phyloP scores from a whole-genome alignment of 2,888 invertebrate species.

The Orchesella flavescens region DNA sequence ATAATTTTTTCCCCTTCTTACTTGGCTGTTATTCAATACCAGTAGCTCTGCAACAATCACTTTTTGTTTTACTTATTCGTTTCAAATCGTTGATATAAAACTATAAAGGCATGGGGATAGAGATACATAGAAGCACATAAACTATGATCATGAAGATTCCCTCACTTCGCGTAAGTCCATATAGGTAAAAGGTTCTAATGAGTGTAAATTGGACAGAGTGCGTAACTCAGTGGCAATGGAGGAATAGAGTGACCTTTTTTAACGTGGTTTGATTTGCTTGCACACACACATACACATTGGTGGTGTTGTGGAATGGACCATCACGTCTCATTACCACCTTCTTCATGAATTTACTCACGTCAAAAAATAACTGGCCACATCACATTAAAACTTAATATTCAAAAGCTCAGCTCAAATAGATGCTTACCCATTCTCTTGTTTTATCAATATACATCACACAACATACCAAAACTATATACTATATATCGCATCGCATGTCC shows the following conservation, averaged over 20 bases:
- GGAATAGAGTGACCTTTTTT: conserved; percentile 64
- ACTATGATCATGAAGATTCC: neutral
- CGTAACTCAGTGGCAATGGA: conserved; percentile 72
- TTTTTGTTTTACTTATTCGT: conserved; percentile 5
- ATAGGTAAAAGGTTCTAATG: conserved; percentile 69
- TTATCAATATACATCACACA: no score
- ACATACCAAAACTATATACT: no score
- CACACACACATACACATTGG: no score
- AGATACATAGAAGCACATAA: neutral
- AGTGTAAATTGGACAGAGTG: conserved; percentile 72
- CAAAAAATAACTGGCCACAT: conserved; percentile 26
- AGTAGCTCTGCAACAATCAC: neutral
- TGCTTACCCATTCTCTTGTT: no score
- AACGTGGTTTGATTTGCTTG: conserved; percentile 59
- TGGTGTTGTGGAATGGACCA: conserved; percentile 38
- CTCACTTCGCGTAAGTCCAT: neutral
- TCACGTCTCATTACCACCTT: conserved; percentile 69
- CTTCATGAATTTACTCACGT: conserved; percentile 29
- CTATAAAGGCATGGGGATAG: neutral
- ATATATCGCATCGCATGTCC: no score
- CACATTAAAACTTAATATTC: neutral
- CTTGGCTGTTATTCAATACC: neutral
- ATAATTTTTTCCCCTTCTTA: neutral
- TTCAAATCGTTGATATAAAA: neutral
- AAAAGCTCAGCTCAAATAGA: no score